Evolutionary conservation across 37 sponge, comb jelly and placozoan species (phyloP).

Genomic region (Aplysina aerophoba): DNA sequence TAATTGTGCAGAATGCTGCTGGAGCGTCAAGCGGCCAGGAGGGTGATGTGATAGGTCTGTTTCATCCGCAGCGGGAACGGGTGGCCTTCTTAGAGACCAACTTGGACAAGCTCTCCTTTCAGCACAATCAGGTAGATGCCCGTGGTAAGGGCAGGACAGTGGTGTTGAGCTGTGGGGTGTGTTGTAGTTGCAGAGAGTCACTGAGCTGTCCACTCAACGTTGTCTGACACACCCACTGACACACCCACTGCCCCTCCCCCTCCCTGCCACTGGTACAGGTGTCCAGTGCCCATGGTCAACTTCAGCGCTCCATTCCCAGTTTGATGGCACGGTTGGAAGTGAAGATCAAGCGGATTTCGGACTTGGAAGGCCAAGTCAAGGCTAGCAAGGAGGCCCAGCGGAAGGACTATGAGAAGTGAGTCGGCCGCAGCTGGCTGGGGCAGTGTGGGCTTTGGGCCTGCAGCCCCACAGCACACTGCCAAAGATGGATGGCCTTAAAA

Average conservation of each 20-base stretch:
- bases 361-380: constrained; percentile 64
- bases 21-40: constrained; percentile 26
- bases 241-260: too few relatives aligned
- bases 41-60: neutral
- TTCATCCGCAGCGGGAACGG: constrained; percentile 44
- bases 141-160: neutral
- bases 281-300: constrained; percentile 56
- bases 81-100: constrained; percentile 84
- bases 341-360: constrained; percentile 68
- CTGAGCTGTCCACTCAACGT: neutral
- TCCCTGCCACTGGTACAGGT: constrained; percentile 47
- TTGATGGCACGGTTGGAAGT: constrained; percentile 54
- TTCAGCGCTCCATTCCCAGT: constrained; percentile 63
- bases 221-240: too few relatives aligned
- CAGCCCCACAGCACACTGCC: too few relatives aligned
- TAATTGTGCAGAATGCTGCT: neutral
- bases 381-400: constrained; percentile 60
- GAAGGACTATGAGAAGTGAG: constrained; percentile 72
- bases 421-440: too few relatives aligned
- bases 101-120: constrained; percentile 80
- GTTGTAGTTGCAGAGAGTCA: neutral
- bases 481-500: too few relatives aligned
- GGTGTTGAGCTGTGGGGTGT: constrained; percentile 13
- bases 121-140: constrained; percentile 84
- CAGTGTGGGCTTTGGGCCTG: too few relatives aligned